A percentile compares a stretch with the other conserved stretches of the same genome.
phyloP scores from a whole-genome alignment of 1,140 invertebrate species.

The Hyles euphorbiae region DNA sequence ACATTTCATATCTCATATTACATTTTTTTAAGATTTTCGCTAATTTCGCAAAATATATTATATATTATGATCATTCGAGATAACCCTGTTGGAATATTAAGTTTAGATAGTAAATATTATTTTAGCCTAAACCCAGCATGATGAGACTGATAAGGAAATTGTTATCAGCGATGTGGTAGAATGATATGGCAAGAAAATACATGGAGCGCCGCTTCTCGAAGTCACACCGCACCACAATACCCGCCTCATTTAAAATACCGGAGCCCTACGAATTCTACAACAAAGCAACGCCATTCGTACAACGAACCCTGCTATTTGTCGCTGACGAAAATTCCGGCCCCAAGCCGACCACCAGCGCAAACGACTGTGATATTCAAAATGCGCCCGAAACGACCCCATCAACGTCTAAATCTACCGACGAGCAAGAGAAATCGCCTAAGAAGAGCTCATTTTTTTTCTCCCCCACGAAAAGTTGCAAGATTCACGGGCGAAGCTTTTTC shows the following conservation, averaged over 20 bases:
- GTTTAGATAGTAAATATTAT: too few species aligned
- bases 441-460: constrained; percentile 72
- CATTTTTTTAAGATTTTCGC: constrained; percentile 7
- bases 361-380: constrained; percentile 34
- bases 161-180: constrained; percentile 9
- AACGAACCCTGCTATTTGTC: constrained; percentile 69
- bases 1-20: constrained; percentile 36
- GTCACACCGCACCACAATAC: constrained; percentile 64
- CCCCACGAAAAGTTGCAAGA: constrained; percentile 69
- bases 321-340: constrained; percentile 62
- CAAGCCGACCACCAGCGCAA: constrained; percentile 37
- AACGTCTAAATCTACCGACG: constrained; percentile 49
- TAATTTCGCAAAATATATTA: neutral
- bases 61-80: constrained; percentile 10
- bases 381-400: constrained; percentile 33
- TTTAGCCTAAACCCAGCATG: too few species aligned
- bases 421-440: constrained; percentile 69
- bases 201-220: constrained; percentile 71
- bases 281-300: constrained; percentile 72
- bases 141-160: too few species aligned
- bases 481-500: constrained; percentile 65
- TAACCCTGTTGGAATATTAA: constrained; percentile 20
- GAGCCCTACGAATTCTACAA: constrained; percentile 71
- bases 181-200: constrained; percentile 74
- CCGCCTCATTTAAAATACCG: constrained; percentile 62